A percentile compares a stretch with the other conserved stretches of the same genome.
Conservation (phyloP, 2,113 vertebrate genomes). For the Bucco capensis region DNA sequence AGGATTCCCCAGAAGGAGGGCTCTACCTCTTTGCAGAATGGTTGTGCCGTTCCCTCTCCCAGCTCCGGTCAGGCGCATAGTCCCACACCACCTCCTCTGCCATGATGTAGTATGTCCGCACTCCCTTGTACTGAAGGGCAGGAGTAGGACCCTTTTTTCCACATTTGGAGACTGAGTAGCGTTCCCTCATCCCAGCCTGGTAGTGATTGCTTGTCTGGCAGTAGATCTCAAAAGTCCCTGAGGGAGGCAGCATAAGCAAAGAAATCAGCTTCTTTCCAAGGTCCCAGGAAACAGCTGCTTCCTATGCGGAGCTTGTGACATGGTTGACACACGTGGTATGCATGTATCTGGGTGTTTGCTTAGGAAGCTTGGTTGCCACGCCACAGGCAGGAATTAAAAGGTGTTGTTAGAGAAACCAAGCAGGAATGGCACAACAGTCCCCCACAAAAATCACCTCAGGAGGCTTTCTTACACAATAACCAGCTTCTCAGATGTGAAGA, state of each 20-base stretch:
- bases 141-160: background rate
- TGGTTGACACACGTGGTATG: background rate
- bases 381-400: background rate
- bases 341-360: background rate
- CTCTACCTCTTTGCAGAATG: slow-evolving; percentile 68
- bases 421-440: background rate
- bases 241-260: background rate
- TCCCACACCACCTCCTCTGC: slow-evolving; percentile 76
- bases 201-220: slow-evolving; percentile 73
- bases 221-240: slow-evolving; percentile 75
- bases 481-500: background rate
- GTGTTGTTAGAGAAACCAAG: background rate
- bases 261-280: background rate
- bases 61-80: slow-evolving; percentile 69
- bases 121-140: background rate
- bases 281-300: background rate
- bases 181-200: slow-evolving; percentile 73
- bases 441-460: background rate
- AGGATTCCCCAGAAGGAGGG: background rate
- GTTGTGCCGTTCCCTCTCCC: slow-evolving; percentile 72
- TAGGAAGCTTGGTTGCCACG: background rate
- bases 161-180: slow-evolving; percentile 67
- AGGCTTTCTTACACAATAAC: background rate
- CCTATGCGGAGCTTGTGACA: background rate
- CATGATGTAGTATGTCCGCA: slow-evolving; percentile 65